Evolutionary conservation across 2,113 vertebrate genomes (phyloP), one percentile per base, ranked within the genome.

Genomic region (Strix uralensis): DNA sequence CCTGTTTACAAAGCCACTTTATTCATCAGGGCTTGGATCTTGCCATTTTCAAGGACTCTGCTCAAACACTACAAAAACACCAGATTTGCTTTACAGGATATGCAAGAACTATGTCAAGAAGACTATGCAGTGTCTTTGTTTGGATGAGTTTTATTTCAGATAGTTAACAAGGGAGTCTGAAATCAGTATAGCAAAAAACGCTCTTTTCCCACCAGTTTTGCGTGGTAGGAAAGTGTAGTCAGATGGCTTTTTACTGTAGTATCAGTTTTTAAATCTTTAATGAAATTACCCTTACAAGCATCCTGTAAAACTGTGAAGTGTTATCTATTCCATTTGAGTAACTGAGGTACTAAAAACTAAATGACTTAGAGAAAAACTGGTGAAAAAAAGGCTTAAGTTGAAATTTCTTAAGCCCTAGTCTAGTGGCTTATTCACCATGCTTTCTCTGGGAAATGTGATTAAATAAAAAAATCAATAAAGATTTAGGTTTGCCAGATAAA

Each of bases 381-480:
- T 61, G 65, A 46, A 65, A 86, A 93, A 95, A 91, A 78, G 61
- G 40, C 73, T 90, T 90, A 90, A 89, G 7, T 40, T 85, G 87
- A 89, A 97, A 95, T 90, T 94, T 91, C 84, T 92, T 95, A 87
- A 89, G 54, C 62, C 61, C 15, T 44, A 84, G 90, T 73, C 94
- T 90, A 94, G 96, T 93, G 85, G 93, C 84, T 96, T 94, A 94
- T 87, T 93, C 90, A 79, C 87, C 15, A 9, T 46, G 78, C 87
- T 92, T 95, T 96, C 90, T 65, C 73, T 90, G 87, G 96, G 92
- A 97, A 94, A 96, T 90, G 90, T 95, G 95, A 96, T 97, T 95
- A 96, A 96, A 92, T 86, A 91, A 95, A 81, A 49, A 97, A 97
- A 97, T 97, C 96, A 97, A 97, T 96, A 95, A 91, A 96, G 94